These are phyloP conservation scores for Chrysotoxum bicinctum DNA, from an alignment of 2,888 invertebrate genomes.

Conservation along the genomic window DNA sequence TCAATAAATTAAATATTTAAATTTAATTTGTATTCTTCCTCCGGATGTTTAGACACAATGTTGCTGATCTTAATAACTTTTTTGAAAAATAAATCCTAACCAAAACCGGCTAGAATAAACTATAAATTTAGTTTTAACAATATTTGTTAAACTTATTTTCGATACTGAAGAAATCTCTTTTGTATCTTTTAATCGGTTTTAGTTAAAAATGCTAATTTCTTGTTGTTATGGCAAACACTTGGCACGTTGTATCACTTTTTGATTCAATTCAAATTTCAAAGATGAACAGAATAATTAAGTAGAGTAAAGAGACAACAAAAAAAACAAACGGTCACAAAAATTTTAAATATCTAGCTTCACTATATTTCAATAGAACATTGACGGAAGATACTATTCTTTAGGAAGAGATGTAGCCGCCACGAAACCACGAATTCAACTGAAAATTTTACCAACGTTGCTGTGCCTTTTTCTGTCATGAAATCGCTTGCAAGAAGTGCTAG, in stretches of 20 bases:
- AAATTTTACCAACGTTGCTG: constrained; percentile 76
- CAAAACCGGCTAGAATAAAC: constrained; percentile 18
- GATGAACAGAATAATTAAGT: constrained; percentile 15
- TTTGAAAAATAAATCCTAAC: constrained; percentile 6
- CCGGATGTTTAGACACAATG: constrained; percentile 61
- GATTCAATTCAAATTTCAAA: constrained; percentile 4
- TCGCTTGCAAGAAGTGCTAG: constrained; percentile 49
- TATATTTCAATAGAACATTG: neutral
- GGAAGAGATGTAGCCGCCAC: constrained; percentile 75
- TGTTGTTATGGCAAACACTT: neutral
- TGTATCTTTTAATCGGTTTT: neutral
- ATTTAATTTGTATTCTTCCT: constrained; percentile 9
- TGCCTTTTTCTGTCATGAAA: constrained; percentile 78
- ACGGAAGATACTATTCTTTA: constrained; percentile 5
- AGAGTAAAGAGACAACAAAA: neutral
- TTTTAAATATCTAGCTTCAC: constrained; percentile 22
- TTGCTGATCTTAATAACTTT: constrained; percentile 34
- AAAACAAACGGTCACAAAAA: neutral
- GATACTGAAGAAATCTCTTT: neutral
- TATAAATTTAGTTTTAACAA: neutral
- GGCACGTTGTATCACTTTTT: constrained; percentile 5
- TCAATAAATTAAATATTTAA: constrained; percentile 5
- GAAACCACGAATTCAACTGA: constrained; percentile 79
- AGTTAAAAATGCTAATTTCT: neutral
- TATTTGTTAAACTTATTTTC: neutral